These are phyloP conservation scores for Galemys pyrenaicus DNA, from an alignment of 2,113 vertebrate genomes.

Conservation along the genomic window DNA sequence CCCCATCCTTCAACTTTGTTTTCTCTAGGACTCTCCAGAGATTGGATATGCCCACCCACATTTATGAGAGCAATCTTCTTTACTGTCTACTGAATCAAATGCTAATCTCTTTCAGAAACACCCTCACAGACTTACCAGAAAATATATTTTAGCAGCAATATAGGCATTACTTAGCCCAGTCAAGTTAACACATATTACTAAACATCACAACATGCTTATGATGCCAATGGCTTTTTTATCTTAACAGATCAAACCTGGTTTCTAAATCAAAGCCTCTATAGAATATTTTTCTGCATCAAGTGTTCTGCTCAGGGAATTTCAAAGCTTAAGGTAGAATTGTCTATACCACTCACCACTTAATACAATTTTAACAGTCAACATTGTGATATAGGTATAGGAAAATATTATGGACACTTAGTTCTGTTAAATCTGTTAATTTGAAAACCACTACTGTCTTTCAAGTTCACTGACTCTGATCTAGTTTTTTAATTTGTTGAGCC, in stretches of 20 bases:
- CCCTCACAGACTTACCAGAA: neutral
- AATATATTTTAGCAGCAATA: neutral
- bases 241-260: neutral
- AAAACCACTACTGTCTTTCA: slow-evolving; percentile 28
- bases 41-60: neutral
- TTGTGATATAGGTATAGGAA: neutral
- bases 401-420: slow-evolving; percentile 11
- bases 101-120: neutral
- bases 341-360: neutral
- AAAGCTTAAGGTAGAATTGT: neutral
- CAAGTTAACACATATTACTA: neutral
- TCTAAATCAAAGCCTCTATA: neutral
- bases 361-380: neutral
- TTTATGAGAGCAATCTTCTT: neutral
- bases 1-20: neutral
- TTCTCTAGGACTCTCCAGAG: neutral
- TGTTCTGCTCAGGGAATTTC: neutral
- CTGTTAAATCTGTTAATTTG: neutral
- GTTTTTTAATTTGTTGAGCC: neutral
- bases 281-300: neutral
- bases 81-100: neutral
- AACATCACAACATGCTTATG: neutral
- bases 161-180: neutral
- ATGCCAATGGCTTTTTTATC: neutral
- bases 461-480: neutral